Base-by-base conservation (phyloP, 2,888 invertebrate species). In the Pristionchus mayeri region DNA sequence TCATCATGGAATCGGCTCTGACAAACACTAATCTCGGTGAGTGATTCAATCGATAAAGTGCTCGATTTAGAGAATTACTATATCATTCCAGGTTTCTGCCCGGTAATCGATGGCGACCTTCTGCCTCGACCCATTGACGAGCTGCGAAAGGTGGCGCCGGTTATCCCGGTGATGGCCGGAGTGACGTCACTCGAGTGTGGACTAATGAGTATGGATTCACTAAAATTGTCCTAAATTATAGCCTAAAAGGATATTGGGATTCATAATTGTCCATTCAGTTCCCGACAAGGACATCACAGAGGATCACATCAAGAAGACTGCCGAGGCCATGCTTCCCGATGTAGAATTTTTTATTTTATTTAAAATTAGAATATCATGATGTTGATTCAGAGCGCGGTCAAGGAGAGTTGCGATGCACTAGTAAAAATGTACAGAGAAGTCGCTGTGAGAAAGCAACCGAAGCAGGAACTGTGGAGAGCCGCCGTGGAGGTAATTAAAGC, bases 41-140 rank as follows among this genome's bases (percentile, higher is more conserved):
- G 71, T 13, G 44, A 44, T 9, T 44, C 44, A 44, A 44, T 44
- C 44, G 13, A 13, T 44, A 13, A 9, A 44, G 13, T 44, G n/a
- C 13, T 44, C 44, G 6, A 44, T 44, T 44, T 9, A 44, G 13
- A 44, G 7, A 44, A 44, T 44, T 6, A 44, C 6, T 13, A 44
- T 44, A 44, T 9, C 13, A n/a, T 48, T 44, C 7, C 48, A 76
- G 76, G 50, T 30, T 50, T 78, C 76, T 48, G 76, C 50, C 76
- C 76, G 24, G 76, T 78, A 9, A 78, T 78, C 50, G 76, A 78
- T 18, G 76, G 76, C 16, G 76, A 78, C 30, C 50, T 78, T n/a
- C 50, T 78, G 6, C 76, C 76, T 50, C 27, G 24, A 16, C 21
- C 76, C 4, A 30, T 78, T 2, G 50, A 48, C 9, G 50, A 50